Evolutionary conservation across 1,140 invertebrate genomes (phyloP), one percentile per base, ranked within the genome.

Genomic region (Stegodyphus mimosarum): DNA sequence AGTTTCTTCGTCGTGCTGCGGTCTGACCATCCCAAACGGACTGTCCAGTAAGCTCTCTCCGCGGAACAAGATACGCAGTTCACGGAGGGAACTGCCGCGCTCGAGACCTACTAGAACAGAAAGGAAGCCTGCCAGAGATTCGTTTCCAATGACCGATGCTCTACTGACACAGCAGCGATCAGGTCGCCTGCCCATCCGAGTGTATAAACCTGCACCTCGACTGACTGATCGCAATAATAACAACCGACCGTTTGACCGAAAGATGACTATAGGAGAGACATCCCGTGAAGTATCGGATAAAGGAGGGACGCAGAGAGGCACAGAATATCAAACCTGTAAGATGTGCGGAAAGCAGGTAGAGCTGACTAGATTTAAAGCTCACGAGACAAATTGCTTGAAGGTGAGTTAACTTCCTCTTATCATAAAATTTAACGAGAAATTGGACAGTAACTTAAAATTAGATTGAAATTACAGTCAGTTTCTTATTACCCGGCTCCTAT

Each of bases 1-100:
- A 67, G 17, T 9, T 6, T 18, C 66, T 18, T 79, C 76, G n/a
- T 64, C 76, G 7, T 67, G 76, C 63, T 79, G 76, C 9, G 50
- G 64, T 0, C 64, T 67, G n/a, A 15, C 66, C 66, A n/a, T 67
- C 17, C 33, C 66, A 17, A 18, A 67, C 15, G 33, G 66, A 67
- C 17, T 67, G 17, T 51, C 70, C 49, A 71, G 33, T 13, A 51
- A 49, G 10, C 70, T 71, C 49, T 17, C 70, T 10, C 18, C 66
- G 17, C 66, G 33, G 5, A 6, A 67, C 66, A 15, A 67, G 66
- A 67, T 15, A 18, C 66, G n/a, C 9, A 67, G n/a, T 18, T 9
- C 66, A 9, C n/a, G n/a, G 66, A 13, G 2, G 18, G 15, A 6
- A 49, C 15, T 10, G 17, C 6, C 67, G 50, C 13, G 48, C 33